Conservation (phyloP, 2,888 invertebrate genomes). For the Nycteola revayana region DNA sequence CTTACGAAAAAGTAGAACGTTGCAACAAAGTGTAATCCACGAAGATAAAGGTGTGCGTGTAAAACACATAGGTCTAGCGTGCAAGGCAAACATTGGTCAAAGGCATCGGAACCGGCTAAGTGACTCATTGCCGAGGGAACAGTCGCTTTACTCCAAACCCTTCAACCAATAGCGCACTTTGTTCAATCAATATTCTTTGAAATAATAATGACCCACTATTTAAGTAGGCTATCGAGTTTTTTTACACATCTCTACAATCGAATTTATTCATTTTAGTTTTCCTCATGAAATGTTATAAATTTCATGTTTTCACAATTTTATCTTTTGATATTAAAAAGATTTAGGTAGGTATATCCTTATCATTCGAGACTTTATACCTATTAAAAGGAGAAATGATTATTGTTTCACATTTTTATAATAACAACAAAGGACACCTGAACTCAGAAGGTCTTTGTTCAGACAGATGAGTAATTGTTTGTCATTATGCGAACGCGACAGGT, state of each 20-base stretch:
- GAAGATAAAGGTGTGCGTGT: slow-evolving; percentile 7
- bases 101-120: slow-evolving; percentile 48
- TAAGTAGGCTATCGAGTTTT: too few relatives aligned
- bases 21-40: too few relatives aligned
- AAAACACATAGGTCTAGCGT: slow-evolving; percentile 29
- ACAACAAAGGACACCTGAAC: slow-evolving; percentile 25
- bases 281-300: too few relatives aligned
- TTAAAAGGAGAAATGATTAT: background rate
- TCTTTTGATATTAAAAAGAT: too few relatives aligned
- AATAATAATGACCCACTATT: too few relatives aligned
- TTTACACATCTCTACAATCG: too few relatives aligned
- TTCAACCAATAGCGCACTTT: too few relatives aligned
- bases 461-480: slow-evolving; percentile 41
- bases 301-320: too few relatives aligned
- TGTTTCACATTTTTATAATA: slow-evolving; percentile 5
- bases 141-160: slow-evolving; percentile 32
- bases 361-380: slow-evolving; percentile 1
- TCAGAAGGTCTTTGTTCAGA: slow-evolving; percentile 30
- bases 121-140: slow-evolving; percentile 51
- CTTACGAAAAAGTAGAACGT: too few relatives aligned
- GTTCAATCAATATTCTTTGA: too few relatives aligned
- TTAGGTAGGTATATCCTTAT: background rate
- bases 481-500: slow-evolving; percentile 59
- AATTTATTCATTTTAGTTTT: too few relatives aligned
- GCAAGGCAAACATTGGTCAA: slow-evolving; percentile 35